These are phyloP conservation scores for Caenorhabditis sp. DNA, from an alignment of 2,888 invertebrate species.

Conservation along the genomic window DNA sequence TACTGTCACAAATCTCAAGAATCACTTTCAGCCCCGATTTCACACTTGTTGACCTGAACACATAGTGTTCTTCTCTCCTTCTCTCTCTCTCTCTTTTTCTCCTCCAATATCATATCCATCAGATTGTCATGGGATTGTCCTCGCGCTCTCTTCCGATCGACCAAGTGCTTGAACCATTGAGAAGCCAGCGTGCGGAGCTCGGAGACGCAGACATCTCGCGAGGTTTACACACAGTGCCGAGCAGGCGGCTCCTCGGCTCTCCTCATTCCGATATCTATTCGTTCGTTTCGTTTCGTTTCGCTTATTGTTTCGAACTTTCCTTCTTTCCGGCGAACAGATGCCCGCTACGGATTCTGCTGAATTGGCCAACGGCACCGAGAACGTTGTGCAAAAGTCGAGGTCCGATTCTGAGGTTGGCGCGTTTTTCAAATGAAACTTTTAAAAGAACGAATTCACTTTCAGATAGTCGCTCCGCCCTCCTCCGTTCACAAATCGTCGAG, in stretches of 20 bases:
- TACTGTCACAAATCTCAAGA: too few relatives aligned
- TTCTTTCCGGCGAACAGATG: constrained; percentile 2
- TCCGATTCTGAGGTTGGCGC: constrained; percentile 41
- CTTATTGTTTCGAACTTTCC: constrained; percentile 25
- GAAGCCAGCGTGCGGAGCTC: background rate
- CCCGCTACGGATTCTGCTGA: constrained; percentile 11
- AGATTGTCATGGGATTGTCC: constrained; percentile 49
- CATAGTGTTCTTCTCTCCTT: background rate
- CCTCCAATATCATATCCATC: constrained; percentile 1
- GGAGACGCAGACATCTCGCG: constrained; percentile 13
- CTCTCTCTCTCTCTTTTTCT: background rate
- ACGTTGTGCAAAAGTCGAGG: constrained; percentile 31
- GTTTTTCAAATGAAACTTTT: background rate
- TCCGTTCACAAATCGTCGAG: constrained; percentile 13
- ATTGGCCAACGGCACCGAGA: background rate
- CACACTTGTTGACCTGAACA: too few relatives aligned
- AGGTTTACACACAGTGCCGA: constrained; percentile 34
- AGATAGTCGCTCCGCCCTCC: constrained; percentile 12
- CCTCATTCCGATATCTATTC: constrained; percentile 25
- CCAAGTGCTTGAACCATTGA: constrained; percentile 41
- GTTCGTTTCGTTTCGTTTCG: constrained; percentile 33
- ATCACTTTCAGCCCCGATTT: too few relatives aligned
- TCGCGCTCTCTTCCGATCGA: constrained; percentile 35
- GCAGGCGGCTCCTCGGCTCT: constrained; percentile 26
- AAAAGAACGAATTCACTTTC: background rate